phyloP scores from a whole-genome alignment of 2,888 invertebrate genomes.

The Campoplex nolae region DNA sequence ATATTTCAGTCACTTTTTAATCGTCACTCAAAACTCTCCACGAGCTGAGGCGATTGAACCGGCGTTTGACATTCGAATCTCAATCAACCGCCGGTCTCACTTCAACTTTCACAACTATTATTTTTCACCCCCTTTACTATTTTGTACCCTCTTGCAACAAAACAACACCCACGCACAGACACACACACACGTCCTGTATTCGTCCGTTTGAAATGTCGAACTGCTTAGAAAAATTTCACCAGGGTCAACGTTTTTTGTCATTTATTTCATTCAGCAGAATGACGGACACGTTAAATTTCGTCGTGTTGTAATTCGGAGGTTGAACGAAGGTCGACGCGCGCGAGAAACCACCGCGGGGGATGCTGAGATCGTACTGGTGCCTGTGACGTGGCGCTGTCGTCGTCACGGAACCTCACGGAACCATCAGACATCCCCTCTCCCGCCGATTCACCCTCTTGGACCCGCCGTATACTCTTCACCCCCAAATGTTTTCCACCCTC shows the following conservation, averaged over 20 bases:
- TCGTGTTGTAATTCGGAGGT: conserved; percentile 26
- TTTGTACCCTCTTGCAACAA: not conserved
- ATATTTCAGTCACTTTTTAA: not conserved
- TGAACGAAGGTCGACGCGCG: conserved; percentile 73
- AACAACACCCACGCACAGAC: not conserved
- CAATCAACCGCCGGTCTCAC: not conserved
- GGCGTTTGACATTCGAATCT: not conserved
- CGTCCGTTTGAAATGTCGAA: not conserved
- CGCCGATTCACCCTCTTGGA: conserved; percentile 67
- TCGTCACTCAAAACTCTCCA: conserved; percentile 46
- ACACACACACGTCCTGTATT: not conserved
- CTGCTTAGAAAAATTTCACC: not conserved
- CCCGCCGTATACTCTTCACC: conserved; percentile 42
- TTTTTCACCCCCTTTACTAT: not conserved
- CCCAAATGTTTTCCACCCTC: conserved; percentile 46
- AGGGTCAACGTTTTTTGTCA: not conserved
- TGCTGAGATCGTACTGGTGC: conserved; percentile 83
- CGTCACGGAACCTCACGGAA: conserved; percentile 77
- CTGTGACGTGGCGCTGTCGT: conserved; percentile 81
- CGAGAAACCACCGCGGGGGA: conserved; percentile 82
- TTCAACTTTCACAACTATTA: not conserved
- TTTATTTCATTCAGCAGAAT: not conserved
- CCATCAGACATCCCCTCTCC: conserved; percentile 67
- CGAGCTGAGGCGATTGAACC: conserved; percentile 27
- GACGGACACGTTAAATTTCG: conserved; percentile 2